Evolutionary conservation across 2,888 invertebrate species (phyloP).

Genomic region (Alsophila aescularia): DNA sequence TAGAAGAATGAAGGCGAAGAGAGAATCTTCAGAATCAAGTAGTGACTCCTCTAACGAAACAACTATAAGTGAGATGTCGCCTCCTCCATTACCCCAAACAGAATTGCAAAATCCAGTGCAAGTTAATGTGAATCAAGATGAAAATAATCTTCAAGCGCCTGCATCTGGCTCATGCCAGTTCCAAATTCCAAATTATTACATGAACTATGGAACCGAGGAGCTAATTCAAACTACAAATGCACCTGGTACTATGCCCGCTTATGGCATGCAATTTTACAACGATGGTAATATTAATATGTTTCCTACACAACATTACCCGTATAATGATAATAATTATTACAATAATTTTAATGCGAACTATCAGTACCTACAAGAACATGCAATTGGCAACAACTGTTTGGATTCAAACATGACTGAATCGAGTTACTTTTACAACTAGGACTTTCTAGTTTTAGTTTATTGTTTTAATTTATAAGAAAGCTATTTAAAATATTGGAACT

Average conservation of each 20-base stretch:
- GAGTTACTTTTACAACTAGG: constrained; percentile 5
- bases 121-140: neutral
- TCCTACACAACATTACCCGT: constrained; percentile 57
- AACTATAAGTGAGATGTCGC: constrained; percentile 25
- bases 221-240: neutral
- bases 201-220: neutral
- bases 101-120: neutral
- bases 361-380: constrained; percentile 17
- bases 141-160: neutral
- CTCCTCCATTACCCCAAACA: constrained; percentile 13
- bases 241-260: neutral
- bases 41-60: constrained; percentile 54
- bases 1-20: constrained; percentile 89
- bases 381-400: constrained; percentile 20
- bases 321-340: constrained; percentile 8
- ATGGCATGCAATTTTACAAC: constrained; percentile 10
- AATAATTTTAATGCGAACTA: constrained; percentile 26
- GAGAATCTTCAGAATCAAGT: constrained; percentile 68
- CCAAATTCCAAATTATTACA: neutral
- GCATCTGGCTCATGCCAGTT: neutral
- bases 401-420: neutral
- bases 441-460: neutral
- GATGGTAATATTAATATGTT: constrained; percentile 44
- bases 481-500: neutral
- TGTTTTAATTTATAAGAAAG: neutral